A percentile compares a stretch with the other conserved stretches of the same genome.
Evolutionary conservation across 2,888 invertebrate species (phyloP).

Genomic region (Alloplasta piceator): DNA sequence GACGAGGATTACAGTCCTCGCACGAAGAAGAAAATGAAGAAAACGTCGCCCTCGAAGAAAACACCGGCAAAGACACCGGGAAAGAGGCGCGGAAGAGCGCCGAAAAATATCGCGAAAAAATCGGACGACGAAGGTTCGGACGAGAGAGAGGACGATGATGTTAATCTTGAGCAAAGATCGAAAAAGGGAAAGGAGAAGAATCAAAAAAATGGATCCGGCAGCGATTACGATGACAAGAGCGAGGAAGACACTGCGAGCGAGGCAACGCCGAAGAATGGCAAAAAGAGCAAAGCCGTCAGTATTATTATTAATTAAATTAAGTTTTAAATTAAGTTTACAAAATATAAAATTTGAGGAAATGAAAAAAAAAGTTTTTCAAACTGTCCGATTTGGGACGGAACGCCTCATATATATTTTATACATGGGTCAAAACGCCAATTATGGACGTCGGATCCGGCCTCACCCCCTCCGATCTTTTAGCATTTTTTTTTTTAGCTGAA

Average conservation of each 20-base stretch:
- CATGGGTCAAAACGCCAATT: no score
- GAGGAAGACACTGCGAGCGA: conserved; percentile 45
- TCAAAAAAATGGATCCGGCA: conserved; percentile 63
- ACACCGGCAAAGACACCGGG: conserved; percentile 63
- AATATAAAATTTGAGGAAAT: no score
- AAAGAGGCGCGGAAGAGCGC: conserved; percentile 67
- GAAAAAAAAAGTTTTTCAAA: no score
- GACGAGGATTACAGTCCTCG: conserved; percentile 79
- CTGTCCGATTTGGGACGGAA: no score
- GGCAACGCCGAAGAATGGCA: conserved; percentile 57
- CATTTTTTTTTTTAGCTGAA: no score
- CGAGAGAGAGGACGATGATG: conserved; percentile 67
- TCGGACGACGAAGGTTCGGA: conserved; percentile 63
- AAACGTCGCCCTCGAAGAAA: conserved; percentile 67
- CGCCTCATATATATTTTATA: no score
- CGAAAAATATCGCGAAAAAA: conserved; percentile 65
- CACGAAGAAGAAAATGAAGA: conserved; percentile 73
- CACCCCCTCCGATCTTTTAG: no score
- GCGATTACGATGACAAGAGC: conserved; percentile 57
- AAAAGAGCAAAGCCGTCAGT: conserved; percentile 69
- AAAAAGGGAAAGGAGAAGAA: conserved; percentile 64
- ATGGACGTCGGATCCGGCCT: no score
- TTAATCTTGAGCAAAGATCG: conserved; percentile 55
- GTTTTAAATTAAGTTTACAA: no score
- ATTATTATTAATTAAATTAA: not conserved